Conservation (phyloP, 2,888 invertebrate species). For the Stomorhina lunata region DNA sequence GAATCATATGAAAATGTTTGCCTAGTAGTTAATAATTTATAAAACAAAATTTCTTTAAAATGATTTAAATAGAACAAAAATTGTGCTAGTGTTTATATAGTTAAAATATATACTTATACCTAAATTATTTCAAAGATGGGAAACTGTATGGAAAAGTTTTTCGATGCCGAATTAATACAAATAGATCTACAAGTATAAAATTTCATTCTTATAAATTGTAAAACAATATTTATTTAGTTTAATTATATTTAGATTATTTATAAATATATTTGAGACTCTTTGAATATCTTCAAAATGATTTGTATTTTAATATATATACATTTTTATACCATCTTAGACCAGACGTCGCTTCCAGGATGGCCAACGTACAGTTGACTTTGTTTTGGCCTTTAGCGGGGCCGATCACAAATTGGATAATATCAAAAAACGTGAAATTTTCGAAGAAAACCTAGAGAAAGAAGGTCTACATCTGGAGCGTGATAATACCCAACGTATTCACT, state of each 20-base stretch:
- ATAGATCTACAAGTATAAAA: slow-evolving; percentile 53
- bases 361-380: slow-evolving; percentile 82
- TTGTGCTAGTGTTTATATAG: too few species aligned
- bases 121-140: slow-evolving; percentile 50
- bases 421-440: slow-evolving; percentile 82
- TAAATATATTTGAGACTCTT: background rate
- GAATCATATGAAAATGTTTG: slow-evolving; percentile 31
- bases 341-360: slow-evolving; percentile 82
- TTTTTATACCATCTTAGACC: slow-evolving; percentile 72
- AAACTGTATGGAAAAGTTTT: slow-evolving; percentile 53
- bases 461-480: slow-evolving; percentile 84
- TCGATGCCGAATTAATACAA: slow-evolving; percentile 16
- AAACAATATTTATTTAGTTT: background rate
- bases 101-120: background rate
- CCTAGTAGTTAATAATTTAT: slow-evolving; percentile 8
- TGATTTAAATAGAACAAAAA: background rate
- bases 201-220: background rate
- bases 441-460: slow-evolving; percentile 83
- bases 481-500: slow-evolving; percentile 83
- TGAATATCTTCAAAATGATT: too few species aligned
- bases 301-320: background rate
- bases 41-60: background rate
- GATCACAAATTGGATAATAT: slow-evolving; percentile 77
- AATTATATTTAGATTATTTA: background rate
- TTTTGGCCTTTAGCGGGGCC: slow-evolving; percentile 82